These are phyloP conservation scores for Lymantria monacha DNA, from an alignment of 2,888 invertebrate genomes.

Conservation along the genomic window DNA sequence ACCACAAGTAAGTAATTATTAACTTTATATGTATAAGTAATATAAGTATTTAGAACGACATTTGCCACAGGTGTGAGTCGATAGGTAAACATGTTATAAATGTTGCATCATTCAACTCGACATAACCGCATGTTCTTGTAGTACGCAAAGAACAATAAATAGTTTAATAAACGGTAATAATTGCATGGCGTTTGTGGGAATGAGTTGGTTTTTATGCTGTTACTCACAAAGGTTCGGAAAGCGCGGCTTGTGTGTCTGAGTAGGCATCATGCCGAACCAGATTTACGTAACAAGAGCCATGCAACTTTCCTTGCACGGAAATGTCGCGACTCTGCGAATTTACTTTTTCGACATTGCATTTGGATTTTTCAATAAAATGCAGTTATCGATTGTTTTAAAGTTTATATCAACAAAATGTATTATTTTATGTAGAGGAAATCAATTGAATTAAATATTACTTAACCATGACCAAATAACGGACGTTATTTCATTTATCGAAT, in stretches of 20 bases:
- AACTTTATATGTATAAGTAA: too few species aligned
- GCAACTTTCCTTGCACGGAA: conserved; percentile 59
- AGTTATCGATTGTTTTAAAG: background rate
- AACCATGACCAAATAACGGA: conserved; percentile 4
- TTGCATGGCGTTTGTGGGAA: conserved; percentile 61
- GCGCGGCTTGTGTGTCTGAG: conserved; percentile 23
- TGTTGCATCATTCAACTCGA: conserved; percentile 52
- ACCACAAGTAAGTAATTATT: too few species aligned
- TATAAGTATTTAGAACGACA: background rate
- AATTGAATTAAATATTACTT: background rate
- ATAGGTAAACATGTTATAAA: conserved; percentile 40
- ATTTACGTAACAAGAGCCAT: conserved; percentile 61
- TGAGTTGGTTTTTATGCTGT: conserved; percentile 55
- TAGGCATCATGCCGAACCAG: conserved; percentile 48
- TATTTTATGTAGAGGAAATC: background rate
- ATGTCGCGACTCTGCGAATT: conserved; percentile 22
- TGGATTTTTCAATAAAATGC: conserved; percentile 1
- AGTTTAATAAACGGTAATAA: conserved; percentile 64
- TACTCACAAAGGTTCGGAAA: conserved; percentile 57
- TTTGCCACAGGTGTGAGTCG: conserved; percentile 4
- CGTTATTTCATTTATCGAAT: conserved; percentile 6
- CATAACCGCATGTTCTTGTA: conserved; percentile 54
- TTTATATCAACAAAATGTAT: background rate
- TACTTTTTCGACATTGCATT: conserved; percentile 19
- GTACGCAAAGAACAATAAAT: conserved; percentile 62